Evolutionary conservation across 2,113 vertebrate species (phyloP).

Genomic region (Sula dactylatra): DNA sequence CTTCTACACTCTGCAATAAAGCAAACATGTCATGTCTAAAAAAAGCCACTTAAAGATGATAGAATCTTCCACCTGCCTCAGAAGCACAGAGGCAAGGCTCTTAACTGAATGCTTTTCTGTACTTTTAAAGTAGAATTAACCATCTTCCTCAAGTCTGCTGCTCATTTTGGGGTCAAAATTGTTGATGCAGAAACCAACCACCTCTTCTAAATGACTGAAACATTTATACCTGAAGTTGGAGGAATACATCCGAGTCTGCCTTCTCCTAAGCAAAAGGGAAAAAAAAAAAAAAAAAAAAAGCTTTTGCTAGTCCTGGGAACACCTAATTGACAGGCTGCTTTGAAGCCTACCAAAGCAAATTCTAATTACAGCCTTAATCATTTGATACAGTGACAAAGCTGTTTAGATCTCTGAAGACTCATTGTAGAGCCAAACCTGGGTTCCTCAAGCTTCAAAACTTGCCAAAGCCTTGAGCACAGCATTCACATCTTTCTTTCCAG

Average conservation of each 20-base stretch:
- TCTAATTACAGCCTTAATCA: background rate
- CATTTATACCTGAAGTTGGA: background rate
- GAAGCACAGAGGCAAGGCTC: background rate
- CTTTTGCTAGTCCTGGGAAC: background rate
- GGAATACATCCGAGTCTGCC: background rate
- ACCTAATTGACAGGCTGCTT: background rate
- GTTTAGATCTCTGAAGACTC: background rate
- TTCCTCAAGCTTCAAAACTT: background rate
- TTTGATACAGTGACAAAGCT: background rate
- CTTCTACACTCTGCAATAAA: background rate
- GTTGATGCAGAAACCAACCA: background rate
- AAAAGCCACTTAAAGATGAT: background rate
- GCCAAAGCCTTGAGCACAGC: too few relatives aligned
- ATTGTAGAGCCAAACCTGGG: background rate
- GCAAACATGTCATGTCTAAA: fast-evolving
- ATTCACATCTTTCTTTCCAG: background rate
- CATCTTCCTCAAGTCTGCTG: background rate
- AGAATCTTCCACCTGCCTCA: background rate
- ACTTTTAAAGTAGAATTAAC: background rate
- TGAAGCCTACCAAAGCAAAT: background rate
- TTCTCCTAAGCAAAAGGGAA: background rate
- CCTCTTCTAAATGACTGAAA: background rate
- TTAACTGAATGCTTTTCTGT: fast-evolving
- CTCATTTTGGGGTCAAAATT: background rate
- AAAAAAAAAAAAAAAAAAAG: too few relatives aligned